Evolutionary conservation across 2,113 vertebrate genomes (phyloP), one percentile per base, ranked within the genome.

Genomic region (Seriola dumerili): DNA sequence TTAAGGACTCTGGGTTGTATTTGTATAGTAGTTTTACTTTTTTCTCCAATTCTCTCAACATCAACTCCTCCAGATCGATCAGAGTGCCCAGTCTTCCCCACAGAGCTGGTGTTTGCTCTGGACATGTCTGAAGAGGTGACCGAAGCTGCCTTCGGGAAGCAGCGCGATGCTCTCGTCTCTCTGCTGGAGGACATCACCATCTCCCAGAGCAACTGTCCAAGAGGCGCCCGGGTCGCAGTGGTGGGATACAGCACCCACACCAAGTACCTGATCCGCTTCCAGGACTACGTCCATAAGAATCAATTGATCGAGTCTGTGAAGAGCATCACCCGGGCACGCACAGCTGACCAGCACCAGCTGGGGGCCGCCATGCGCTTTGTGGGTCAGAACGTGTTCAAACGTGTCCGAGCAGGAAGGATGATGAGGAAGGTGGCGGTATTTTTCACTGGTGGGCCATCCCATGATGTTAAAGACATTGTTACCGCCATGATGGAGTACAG

Each of bases 381-480:
- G 79, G 97, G 94, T 2, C 96, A 95, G 72, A 95, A 97, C 13
- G 81, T 94, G 29, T 96, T 98, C 82, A 99, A 97, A 64, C 96
- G 94, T 0, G 76, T 95, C 32, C 93, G 95, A 21, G 81, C 92
- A 0, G 97, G 96, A 2, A 4, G 84, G n/a, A 83, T 96, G 57
- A 78, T 94, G 72, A 96, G 96, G 85, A 98, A 97, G 90, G 95
- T 97, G 64, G 97, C 95, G 0, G 46, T 97, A 0, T 97, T 98
- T 91, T 91, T 98, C 79, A 86, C 94, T 21, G 91, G 0, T 0
- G 97, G 97, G 38, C 72, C 81, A 0, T 87, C 95, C 0, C 78
- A 87, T 40, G 94, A 96, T 3, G 11, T 1, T 0, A 12, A 32
- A 0, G 83, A 95, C 17, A 85, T 98, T 8, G 84, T 68, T 19